Conservation (phyloP, 2,797 vertebrate genomes). For the Alectoris magna region DNA sequence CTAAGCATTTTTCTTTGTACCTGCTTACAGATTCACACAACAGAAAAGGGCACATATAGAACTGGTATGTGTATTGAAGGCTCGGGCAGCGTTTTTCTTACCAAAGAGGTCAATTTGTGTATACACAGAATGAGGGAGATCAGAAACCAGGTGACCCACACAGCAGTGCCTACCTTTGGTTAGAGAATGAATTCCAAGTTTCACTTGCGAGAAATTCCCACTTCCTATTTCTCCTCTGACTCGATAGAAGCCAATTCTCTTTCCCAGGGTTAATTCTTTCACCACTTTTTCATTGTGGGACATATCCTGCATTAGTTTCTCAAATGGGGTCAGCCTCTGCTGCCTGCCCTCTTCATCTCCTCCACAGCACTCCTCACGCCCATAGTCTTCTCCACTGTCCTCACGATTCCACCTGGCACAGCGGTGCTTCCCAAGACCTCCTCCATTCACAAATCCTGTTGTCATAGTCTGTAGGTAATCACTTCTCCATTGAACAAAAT, state of each 20-base stretch:
- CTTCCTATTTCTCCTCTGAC: slow-evolving; percentile 95
- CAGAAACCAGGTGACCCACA: not conserved
- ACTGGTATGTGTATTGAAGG: not conserved
- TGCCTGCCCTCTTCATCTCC: slow-evolving; percentile 82
- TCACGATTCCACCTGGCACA: slow-evolving; percentile 83
- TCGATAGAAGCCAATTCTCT: slow-evolving; percentile 95
- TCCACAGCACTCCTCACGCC: slow-evolving; percentile 47
- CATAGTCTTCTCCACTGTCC: slow-evolving; percentile 87
- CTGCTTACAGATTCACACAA: not conserved
- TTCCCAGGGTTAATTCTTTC: slow-evolving; percentile 92
- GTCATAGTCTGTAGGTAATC: slow-evolving; percentile 87
- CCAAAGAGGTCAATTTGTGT: not conserved
- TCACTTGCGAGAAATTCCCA: slow-evolving; percentile 98
- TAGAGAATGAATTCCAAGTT: slow-evolving; percentile 94
- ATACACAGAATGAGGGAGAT: not conserved
- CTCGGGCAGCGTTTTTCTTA: not conserved
- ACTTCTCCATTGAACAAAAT: slow-evolving; percentile 61
- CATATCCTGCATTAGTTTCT: slow-evolving; percentile 94
- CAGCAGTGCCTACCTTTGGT: slow-evolving; percentile 88
- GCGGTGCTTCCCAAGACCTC: slow-evolving; percentile 74
- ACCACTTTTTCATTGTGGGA: slow-evolving; percentile 94
- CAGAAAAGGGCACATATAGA: not conserved
- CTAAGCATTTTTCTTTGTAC: not conserved
- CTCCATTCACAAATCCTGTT: slow-evolving; percentile 85
- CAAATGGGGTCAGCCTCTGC: slow-evolving; percentile 88